A percentile compares a stretch with the other conserved stretches of the same genome.
phyloP scores from a whole-genome alignment of 92 coral and sea anemone genomes.

The Porites cylindrica region DNA sequence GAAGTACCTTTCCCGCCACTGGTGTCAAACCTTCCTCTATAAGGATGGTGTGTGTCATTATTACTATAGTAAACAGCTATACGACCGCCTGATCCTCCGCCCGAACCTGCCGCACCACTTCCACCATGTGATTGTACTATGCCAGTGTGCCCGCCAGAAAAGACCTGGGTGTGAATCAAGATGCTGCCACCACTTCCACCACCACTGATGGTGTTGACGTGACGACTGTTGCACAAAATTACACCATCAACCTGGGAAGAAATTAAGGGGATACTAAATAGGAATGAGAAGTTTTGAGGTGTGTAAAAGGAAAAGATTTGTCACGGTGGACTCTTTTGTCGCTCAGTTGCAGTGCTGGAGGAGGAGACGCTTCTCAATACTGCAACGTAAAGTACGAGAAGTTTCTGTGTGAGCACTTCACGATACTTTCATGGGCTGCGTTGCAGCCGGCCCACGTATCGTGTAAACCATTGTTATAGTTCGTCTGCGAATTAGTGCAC shows the following conservation, averaged over 20 bases:
- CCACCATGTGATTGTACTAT: conserved; percentile 89
- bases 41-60: conserved; percentile 83
- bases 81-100: conserved; percentile 98
- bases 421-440: too few relatives aligned
- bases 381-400: too few relatives aligned
- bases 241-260: conserved; percentile 85
- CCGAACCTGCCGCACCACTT: conserved; percentile 80
- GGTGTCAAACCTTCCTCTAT: conserved; percentile 83
- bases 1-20: conserved; percentile 83
- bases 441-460: too few relatives aligned
- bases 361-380: too few relatives aligned
- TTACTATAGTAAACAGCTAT: conserved; percentile 88
- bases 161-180: conserved; percentile 76
- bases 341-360: too few relatives aligned
- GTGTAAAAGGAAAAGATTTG: too few relatives aligned
- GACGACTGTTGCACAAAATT: conserved; percentile 80
- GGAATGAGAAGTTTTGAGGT: not conserved
- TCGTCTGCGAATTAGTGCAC: too few relatives aligned
- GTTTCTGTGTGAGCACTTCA: too few relatives aligned
- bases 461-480: too few relatives aligned
- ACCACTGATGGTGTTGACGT: conserved; percentile 76
- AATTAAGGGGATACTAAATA: not conserved
- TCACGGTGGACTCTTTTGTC: too few relatives aligned
- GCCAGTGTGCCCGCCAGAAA: conserved; percentile 98
- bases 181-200: conserved; percentile 99